Base-by-base conservation (phyloP, 1,140 invertebrate species). In the Anadara kagoshimensis region DNA sequence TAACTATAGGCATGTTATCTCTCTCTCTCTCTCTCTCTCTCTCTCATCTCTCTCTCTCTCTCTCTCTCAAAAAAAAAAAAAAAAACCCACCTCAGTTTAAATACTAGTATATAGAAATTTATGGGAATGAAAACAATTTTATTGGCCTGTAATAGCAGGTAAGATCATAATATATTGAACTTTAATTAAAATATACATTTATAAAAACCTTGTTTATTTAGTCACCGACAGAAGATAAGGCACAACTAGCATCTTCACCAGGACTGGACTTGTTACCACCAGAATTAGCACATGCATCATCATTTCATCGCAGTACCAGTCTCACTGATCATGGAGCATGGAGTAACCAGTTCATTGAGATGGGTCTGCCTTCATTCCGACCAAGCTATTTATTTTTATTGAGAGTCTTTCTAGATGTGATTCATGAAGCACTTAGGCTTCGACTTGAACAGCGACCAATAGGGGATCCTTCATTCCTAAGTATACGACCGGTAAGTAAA, bases 371-470 rank as follows among this genome's bases (percentile, higher is more conserved):
- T 11, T 95, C 94, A 10, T 97, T 96, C 88, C 92, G 88, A 53
- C 84, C 93, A 29, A 92, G 93, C 53, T 97, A 96, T 87, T 90
- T 97, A n/a, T 96, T 97, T 84, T 90, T 98, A 0, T 93, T 94
- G 56, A 94, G 95, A 22, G 82, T 89, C 8, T 94, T 95, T 20
- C 86, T 97, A 76, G 95, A 97, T 87, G 93, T 97, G 18, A 93
- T 96, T 71, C 94, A 97, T 80, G 95, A 97, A 88, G 97, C 95
- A 89, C 89, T 98, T 43, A 89, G 92, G 43, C 93, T 98, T 89
- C 90, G 95, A 68, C 90, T 97, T 44, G 95, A 97, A 81, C 94
- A 95, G 93, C 76, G 82, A 64, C 82, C 83, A 1, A 94, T 94
- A 0, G 92, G 93, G 20, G 93, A 95, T 69, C 96, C 96, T 4